A percentile compares a stretch with the other conserved stretches of the same genome.
phyloP scores from a whole-genome alignment of 2,113 vertebrate species.

The Arvicanthis niloticus region DNA sequence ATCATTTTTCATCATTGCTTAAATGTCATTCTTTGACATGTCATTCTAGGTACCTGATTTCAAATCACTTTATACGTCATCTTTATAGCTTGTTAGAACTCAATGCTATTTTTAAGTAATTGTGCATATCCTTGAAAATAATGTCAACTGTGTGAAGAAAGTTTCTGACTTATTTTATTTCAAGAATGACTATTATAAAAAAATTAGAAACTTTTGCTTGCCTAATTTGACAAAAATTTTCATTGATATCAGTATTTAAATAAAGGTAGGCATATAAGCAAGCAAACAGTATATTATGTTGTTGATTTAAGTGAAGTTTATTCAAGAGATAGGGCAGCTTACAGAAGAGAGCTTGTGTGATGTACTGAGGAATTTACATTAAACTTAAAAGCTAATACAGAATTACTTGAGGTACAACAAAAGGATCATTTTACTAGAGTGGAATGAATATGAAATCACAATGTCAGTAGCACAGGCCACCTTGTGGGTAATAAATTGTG shows the following conservation, averaged over 20 bases:
- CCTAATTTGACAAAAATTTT: not conserved
- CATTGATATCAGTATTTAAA: not conserved
- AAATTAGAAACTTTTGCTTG: not conserved
- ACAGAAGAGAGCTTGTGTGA: not conserved
- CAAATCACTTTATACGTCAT: not conserved
- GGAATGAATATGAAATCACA: not conserved
- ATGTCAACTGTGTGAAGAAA: not conserved
- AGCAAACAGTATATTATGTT: not conserved
- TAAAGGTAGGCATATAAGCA: not conserved
- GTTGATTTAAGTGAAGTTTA: not conserved
- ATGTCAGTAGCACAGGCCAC: not conserved
- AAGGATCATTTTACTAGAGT: not conserved
- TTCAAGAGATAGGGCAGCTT: not conserved
- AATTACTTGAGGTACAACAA: not conserved
- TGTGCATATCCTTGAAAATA: not conserved
- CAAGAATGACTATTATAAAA: not conserved
- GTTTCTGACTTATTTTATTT: not conserved
- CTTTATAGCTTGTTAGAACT: not conserved
- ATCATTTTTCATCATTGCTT: not conserved
- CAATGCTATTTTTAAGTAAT: not conserved
- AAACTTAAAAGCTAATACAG: not conserved
- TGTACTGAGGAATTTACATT: not conserved
- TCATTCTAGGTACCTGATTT: not conserved
- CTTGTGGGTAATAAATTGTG: not conserved
- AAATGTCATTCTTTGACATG: not conserved